A percentile compares a stretch with the other conserved stretches of the same genome.
Conservation (phyloP, 2,888 invertebrate species). For the Macaria liturata region DNA sequence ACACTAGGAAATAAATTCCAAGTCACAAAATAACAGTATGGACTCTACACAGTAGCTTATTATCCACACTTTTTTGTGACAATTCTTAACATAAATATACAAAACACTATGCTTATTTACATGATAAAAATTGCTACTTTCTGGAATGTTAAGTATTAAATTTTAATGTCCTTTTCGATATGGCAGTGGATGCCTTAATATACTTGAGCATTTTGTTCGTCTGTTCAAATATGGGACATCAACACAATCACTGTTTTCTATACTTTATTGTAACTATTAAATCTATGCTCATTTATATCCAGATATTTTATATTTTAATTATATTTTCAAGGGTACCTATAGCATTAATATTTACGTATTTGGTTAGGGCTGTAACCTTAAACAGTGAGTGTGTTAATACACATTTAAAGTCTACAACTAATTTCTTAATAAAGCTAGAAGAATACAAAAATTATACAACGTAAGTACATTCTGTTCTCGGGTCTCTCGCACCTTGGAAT, state of each 20-base stretch:
- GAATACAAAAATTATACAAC: constrained; percentile 64
- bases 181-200: constrained; percentile 75
- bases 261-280: constrained; percentile 14
- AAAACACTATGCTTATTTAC: constrained; percentile 44
- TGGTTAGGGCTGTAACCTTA: constrained; percentile 72
- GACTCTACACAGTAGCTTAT: not conserved
- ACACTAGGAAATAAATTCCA: constrained; percentile 44
- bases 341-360: constrained; percentile 45
- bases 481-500: constrained; percentile 20
- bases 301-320: not conserved
- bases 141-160: constrained; percentile 48
- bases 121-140: constrained; percentile 49
- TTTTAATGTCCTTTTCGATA: constrained; percentile 55
- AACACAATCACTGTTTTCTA: constrained; percentile 80
- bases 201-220: constrained; percentile 79
- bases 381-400: constrained; percentile 83
- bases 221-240: constrained; percentile 67
- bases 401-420: constrained; percentile 58
- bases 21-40: constrained; percentile 57
- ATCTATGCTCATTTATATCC: constrained; percentile 3
- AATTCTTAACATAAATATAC: constrained; percentile 48
- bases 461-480: constrained; percentile 24
- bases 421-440: constrained; percentile 68
- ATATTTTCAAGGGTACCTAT: constrained; percentile 7
- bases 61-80: constrained; percentile 15